Base-by-base conservation (phyloP, 2,113 vertebrate species). In the Toxotes chatareus region DNA sequence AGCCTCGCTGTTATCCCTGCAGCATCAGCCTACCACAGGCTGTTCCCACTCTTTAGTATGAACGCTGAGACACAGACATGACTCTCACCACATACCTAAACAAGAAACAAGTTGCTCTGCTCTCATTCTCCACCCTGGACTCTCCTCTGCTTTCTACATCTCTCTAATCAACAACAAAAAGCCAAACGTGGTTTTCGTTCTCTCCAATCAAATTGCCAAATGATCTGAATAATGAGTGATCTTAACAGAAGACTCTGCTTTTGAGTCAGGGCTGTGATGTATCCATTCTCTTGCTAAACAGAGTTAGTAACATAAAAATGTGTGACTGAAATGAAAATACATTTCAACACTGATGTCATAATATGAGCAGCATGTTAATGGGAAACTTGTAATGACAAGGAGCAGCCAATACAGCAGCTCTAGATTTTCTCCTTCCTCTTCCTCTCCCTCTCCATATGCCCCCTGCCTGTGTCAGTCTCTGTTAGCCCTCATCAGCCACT, bases 401-500 rank as follows among this genome's bases (percentile, higher is more conserved):
- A 68, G 17, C 61, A 79, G 61, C n/a, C 34, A 60, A 3, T 4
- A 1, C 38, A 75, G 67, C 7, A 3, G n/a, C 42, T 79, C 4
- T 11, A 8, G 67, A 55, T 60, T 47, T 65, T 55, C 31, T 76
- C 51, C 56, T 27, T 27, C 27, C 27, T 27, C 56, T 27, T 27
- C 27, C 27, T 27, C 27, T 64, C 27, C 44, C 46, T 46, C 66
- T 75, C 73, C 61, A 31, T 63, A 68, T 76, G 80, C 34, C 66
- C 60, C 51, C 72, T 66, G 71, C 67, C 81, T 82, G 77, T 80
- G 76, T 85, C 76, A 56, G 63, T 65, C 68, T 76, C 51, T 59
- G 62, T 80, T 74, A 17, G 65, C 46, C 55, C 49, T 61, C 62
- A 85, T 74, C 82, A 73, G 56, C 34, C 32, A n/a, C 73, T 83